Base-by-base conservation (phyloP, 2,888 invertebrate genomes). In the Eupithecia abbreviata region DNA sequence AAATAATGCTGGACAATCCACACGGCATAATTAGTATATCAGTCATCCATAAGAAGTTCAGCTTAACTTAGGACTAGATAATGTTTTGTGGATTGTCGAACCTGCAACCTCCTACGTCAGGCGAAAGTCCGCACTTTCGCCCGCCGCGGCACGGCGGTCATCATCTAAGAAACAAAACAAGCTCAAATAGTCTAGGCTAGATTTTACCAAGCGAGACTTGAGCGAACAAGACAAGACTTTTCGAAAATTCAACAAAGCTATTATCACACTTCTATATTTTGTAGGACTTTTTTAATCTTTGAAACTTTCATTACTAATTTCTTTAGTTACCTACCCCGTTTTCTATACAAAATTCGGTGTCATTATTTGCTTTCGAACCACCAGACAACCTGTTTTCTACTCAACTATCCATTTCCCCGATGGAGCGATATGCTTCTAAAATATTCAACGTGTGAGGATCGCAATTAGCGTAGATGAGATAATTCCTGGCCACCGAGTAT, bases 391-490 rank as follows among this genome's bases (percentile, higher is more conserved):
- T 55, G 73, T 45, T 75, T 71, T 66, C 71, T 68, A 30, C 42
- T 45, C 68, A 68, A 68, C 10, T 4, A 6, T 86, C 87, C 62
- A 62, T 79, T 79, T 80, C 82, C 83, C 81, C 87, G 86, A 87
- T 86, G 87, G 85, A 83, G 84, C 82, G 87, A 89, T 90, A 88
- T 85, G 87, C 86, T 82, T 83, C 83, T 82, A 78, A 84, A 86
- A 86, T 86, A 85, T 85, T 84, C 84, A 82, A 85, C 84, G 84
- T 68, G 79, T 74, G 72, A 72, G 75, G 78, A 62, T 79, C 74
- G 73, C 79, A 79, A 82, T 81, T 79, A 79, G 77, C 66, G 78
- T 65, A 73, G 47, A 76, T 67, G 76, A 77, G 73, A 75, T 79
- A 77, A 79, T 73, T 80, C 77, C 72, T 51, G 18, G n/a, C 77